These are phyloP conservation scores for Cynoglossus semilaevis DNA, from an alignment of 2,113 vertebrate species.

Conservation along the genomic window DNA sequence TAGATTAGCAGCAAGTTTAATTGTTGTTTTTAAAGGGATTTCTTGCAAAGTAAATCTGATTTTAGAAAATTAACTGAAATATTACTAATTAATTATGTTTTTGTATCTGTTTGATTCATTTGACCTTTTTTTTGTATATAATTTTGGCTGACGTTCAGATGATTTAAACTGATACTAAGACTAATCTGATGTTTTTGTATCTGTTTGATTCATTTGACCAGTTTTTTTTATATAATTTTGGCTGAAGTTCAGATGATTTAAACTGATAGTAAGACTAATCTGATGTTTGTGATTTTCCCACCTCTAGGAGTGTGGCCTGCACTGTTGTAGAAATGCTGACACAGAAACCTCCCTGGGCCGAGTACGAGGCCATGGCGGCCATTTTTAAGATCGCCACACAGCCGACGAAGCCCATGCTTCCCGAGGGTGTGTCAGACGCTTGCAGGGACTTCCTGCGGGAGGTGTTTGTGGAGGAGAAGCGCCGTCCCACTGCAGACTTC, in stretches of 20 bases:
- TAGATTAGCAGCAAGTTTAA: no score
- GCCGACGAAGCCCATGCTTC: constrained; percentile 86
- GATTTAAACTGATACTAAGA: no score
- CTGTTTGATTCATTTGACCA: neutral
- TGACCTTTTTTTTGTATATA: no score
- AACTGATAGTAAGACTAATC: no score
- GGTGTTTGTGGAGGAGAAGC: constrained; percentile 90
- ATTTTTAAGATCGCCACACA: constrained; percentile 93
- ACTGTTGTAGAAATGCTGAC: constrained; percentile 93
- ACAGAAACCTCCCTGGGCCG: constrained; percentile 90
- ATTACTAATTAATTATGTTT: no score
- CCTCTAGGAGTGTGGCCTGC: constrained; percentile 86
- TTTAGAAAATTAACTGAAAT: no score
- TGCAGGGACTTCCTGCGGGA: constrained; percentile 86
- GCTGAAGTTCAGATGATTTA: no score
- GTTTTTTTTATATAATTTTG: no score
- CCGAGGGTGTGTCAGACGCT: constrained; percentile 79
- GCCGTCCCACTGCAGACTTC: constrained; percentile 84
- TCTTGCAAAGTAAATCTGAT: no score
- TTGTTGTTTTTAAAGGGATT: no score
- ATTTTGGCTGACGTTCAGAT: no score
- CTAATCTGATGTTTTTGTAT: no score
- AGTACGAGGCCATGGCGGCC: constrained; percentile 90
- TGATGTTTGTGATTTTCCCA: constrained; percentile 8
- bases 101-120: neutral